Conservation (phyloP, 2,888 invertebrate genomes). For the Eupithecia abbreviata region DNA sequence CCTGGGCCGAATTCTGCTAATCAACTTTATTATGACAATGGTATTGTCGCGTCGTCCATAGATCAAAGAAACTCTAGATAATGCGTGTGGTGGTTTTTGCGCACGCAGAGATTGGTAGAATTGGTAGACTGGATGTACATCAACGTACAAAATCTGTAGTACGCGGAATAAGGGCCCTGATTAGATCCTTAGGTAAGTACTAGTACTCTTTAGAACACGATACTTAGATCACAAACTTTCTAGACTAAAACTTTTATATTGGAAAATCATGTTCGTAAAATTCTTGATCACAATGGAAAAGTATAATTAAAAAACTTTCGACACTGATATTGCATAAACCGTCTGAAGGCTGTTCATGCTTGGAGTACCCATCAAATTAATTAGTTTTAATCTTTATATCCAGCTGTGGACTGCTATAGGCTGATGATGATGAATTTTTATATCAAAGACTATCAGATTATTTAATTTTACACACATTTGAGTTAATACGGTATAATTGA, state of each 20-base stretch:
- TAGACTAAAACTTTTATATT: slow-evolving; percentile 51
- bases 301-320: slow-evolving; percentile 52
- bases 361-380: slow-evolving; percentile 22
- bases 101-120: no score
- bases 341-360: slow-evolving; percentile 18
- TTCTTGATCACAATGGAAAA: slow-evolving; percentile 36
- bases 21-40: no score
- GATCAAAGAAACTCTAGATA: no score
- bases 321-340: slow-evolving; percentile 3
- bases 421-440: background rate
- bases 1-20: background rate
- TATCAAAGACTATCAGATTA: slow-evolving; percentile 1
- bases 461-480: slow-evolving; percentile 13
- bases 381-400: slow-evolving; percentile 8
- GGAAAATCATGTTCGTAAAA: slow-evolving; percentile 43
- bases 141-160: no score
- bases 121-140: no score
- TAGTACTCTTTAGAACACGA: background rate
- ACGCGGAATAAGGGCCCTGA: no score
- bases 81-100: no score
- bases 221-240: slow-evolving; percentile 43
- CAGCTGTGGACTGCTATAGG: no score
- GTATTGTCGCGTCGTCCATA: no score
- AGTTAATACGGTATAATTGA: background rate
- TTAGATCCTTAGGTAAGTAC: background rate